phyloP scores from a whole-genome alignment of 2,797 vertebrate species.

The Tenualosa thibaudeaui region DNA sequence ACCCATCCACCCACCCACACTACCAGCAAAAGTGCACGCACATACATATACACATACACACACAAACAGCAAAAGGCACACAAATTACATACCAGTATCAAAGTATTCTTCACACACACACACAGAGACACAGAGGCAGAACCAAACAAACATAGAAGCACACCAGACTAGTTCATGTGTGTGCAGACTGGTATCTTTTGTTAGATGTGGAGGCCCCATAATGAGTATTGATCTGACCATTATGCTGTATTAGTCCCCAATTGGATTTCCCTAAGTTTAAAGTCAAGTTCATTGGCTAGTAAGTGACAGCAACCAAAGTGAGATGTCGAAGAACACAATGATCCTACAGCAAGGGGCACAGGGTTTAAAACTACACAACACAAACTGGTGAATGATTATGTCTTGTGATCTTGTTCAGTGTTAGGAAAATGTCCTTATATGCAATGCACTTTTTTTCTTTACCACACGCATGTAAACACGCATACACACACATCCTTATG shows the following conservation, averaged over 20 bases:
- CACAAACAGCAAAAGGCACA: not conserved
- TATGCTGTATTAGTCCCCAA: conserved; percentile 65
- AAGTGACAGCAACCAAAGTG: conserved; percentile 62
- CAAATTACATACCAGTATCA: not conserved
- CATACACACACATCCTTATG: not conserved
- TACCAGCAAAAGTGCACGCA: not conserved
- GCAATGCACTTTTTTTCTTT: too few relatives aligned
- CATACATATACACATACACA: not conserved
- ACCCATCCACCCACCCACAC: not conserved
- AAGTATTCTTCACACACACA: conserved; percentile 41
- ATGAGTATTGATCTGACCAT: conserved; percentile 73
- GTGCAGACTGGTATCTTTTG: conserved; percentile 58
- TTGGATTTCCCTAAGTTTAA: conserved; percentile 69
- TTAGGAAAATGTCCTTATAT: too few relatives aligned
- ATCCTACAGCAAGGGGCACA: conserved; percentile 24
- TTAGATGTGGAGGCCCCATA: conserved; percentile 61
- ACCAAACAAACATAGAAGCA: not conserved
- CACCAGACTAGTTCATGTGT: conserved; percentile 4
- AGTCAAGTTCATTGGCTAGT: conserved; percentile 67
- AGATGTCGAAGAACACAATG: conserved; percentile 55
- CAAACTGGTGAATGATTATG: not conserved
- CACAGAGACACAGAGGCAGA: not conserved
- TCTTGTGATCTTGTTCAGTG: too few relatives aligned
- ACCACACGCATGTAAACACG: not conserved
- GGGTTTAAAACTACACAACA: conserved; percentile 2